phyloP scores from a whole-genome alignment of 2,888 invertebrate species.

The Amphipyra berbera region DNA sequence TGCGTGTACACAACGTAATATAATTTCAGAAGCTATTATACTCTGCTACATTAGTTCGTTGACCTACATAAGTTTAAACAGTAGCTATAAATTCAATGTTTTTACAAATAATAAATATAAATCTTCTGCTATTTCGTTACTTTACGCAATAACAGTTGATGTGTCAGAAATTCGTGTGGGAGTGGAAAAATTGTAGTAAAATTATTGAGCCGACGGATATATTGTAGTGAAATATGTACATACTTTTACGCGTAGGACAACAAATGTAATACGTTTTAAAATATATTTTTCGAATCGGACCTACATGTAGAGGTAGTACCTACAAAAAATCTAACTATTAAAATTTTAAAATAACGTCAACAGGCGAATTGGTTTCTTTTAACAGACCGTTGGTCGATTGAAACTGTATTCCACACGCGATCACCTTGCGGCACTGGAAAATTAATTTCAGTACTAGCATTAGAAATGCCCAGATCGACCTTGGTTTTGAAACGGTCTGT shows the following conservation, averaged over 20 bases:
- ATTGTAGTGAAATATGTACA: slow-evolving; percentile 28
- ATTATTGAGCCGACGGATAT: slow-evolving; percentile 6
- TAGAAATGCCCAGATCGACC: slow-evolving; percentile 48
- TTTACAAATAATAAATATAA: slow-evolving; percentile 54
- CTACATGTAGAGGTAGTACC: not conserved
- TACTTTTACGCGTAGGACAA: not conserved
- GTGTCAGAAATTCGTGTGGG: slow-evolving; percentile 35
- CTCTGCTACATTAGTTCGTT: slow-evolving; percentile 48
- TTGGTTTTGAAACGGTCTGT: slow-evolving; percentile 36
- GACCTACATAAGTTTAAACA: slow-evolving; percentile 51
- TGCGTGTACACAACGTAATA: slow-evolving; percentile 48
- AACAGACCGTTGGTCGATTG: slow-evolving; percentile 1
- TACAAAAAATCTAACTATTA: not conserved
- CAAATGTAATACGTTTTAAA: not conserved
- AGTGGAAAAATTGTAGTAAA: slow-evolving; percentile 17
- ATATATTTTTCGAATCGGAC: not conserved
- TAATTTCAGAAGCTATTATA: slow-evolving; percentile 34
- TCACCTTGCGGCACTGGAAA: slow-evolving; percentile 38
- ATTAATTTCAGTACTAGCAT: slow-evolving; percentile 41
- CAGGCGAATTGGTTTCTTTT: slow-evolving; percentile 9
- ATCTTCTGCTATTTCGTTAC: slow-evolving; percentile 49
- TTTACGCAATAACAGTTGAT: slow-evolving; percentile 50
- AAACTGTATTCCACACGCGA: slow-evolving; percentile 22
- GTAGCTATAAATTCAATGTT: slow-evolving; percentile 46
- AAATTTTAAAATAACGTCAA: too few relatives aligned